Percentiles rank a stretch among this genome's conserved stretches.
These are phyloP conservation scores for Arctia plantaginis DNA, from an alignment of 2,888 invertebrate species.

Conservation along the genomic window DNA sequence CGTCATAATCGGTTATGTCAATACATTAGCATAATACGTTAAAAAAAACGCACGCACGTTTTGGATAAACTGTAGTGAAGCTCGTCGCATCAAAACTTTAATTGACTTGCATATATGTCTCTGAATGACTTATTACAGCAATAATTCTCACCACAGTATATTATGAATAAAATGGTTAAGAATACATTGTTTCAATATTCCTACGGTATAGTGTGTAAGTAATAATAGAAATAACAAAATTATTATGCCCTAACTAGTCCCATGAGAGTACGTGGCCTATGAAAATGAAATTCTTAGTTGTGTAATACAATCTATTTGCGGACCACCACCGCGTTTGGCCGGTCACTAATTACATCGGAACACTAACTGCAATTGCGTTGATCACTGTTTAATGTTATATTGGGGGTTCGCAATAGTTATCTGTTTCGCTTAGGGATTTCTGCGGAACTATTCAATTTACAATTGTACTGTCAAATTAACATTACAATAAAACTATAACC, in stretches of 20 bases:
- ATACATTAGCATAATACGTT: too few relatives aligned
- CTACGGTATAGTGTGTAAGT: too few relatives aligned
- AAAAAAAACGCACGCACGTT: too few relatives aligned
- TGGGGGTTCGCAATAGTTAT: conserved; percentile 49
- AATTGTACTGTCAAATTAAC: neutral
- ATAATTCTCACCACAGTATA: too few relatives aligned
- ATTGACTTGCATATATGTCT: neutral
- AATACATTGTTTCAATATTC: neutral
- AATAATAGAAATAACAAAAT: neutral
- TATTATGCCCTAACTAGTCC: conserved; percentile 21
- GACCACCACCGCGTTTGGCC: conserved; percentile 29
- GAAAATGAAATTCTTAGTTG: conserved; percentile 42
- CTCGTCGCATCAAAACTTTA: too few relatives aligned
- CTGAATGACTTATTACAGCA: neutral
- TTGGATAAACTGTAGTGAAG: too few relatives aligned
- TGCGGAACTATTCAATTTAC: conserved; percentile 28
- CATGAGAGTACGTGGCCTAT: conserved; percentile 24
- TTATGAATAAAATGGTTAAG: neutral
- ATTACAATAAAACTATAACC: neutral
- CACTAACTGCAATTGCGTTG: conserved; percentile 56
- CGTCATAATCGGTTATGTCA: too few relatives aligned
- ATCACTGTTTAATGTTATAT: conserved; percentile 58
- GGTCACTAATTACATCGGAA: conserved; percentile 57
- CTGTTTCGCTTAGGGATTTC: conserved; percentile 50
- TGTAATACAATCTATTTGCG: conserved; percentile 38